phyloP scores from a whole-genome alignment of 2,888 invertebrate species.

The Adineta ricciae region DNA sequence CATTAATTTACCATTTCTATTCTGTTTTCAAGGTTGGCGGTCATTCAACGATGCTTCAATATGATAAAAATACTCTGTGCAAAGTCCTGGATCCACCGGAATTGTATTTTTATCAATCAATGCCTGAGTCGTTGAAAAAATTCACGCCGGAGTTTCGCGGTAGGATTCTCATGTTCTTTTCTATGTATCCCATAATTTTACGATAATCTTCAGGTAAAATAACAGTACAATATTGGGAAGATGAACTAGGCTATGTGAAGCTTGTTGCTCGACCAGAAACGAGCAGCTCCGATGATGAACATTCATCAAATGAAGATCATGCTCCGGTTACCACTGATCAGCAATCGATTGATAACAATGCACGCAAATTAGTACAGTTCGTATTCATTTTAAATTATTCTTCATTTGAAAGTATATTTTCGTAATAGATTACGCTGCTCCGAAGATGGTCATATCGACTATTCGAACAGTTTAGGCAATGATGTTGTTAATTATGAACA shows the following conservation, averaged over 20 bases:
- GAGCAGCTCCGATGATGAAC: neutral
- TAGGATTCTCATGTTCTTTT: constrained; percentile 50
- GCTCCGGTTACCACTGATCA: neutral
- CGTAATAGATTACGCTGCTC: neutral
- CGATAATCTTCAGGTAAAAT: neutral
- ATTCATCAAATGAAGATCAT: neutral
- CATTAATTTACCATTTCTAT: neutral
- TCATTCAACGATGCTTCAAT: neutral
- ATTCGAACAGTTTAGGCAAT: neutral
- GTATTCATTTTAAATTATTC: neutral
- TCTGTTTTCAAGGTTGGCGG: neutral
- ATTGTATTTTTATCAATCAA: constrained; percentile 86
- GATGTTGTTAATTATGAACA: neutral
- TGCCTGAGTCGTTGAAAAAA: constrained; percentile 76
- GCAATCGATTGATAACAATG: neutral
- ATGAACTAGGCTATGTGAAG: neutral
- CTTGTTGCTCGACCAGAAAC: neutral
- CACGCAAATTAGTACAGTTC: neutral
- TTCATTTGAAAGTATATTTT: neutral
- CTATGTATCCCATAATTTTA: neutral
- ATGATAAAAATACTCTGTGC: neutral
- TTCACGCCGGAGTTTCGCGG: constrained; percentile 92
- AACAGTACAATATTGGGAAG: neutral
- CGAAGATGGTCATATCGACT: neutral
- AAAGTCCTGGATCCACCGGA: constrained; percentile 74